These are phyloP conservation scores for Cryptotermes secundus DNA, from an alignment of 1,140 invertebrate genomes.

Conservation along the genomic window DNA sequence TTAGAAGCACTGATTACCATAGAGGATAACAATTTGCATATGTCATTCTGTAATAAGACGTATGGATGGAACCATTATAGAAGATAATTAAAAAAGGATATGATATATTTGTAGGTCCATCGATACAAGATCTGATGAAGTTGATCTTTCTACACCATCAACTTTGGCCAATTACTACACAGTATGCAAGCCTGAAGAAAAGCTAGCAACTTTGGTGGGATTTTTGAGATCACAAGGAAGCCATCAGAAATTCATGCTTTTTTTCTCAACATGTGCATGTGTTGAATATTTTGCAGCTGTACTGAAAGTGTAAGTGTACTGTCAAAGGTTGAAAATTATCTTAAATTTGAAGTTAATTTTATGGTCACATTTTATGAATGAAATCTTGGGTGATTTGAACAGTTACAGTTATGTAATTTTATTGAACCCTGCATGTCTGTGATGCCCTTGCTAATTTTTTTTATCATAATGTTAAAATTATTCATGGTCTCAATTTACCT, in stretches of 20 bases:
- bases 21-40: too few relatives aligned
- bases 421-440: too few relatives aligned
- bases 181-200: slow-evolving; percentile 72
- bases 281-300: slow-evolving; percentile 92
- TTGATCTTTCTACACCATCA: slow-evolving; percentile 68
- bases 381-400: too few relatives aligned
- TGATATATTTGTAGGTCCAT: background rate
- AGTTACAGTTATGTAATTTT: too few relatives aligned
- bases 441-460: too few relatives aligned
- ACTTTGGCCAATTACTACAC: slow-evolving; percentile 83
- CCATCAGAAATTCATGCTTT: slow-evolving; percentile 83
- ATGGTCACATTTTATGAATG: background rate
- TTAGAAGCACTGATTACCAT: too few relatives aligned
- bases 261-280: slow-evolving; percentile 93
- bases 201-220: slow-evolving; percentile 70
- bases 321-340: slow-evolving; percentile 23
- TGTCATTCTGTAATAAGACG: too few relatives aligned
- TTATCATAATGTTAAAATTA: too few relatives aligned
- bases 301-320: slow-evolving; percentile 53
- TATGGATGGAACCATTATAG: too few relatives aligned
- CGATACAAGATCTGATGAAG: background rate
- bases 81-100: too few relatives aligned
- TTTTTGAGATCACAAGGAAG: slow-evolving; percentile 67
- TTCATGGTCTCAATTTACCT: too few relatives aligned
- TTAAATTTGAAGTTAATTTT: slow-evolving; percentile 21